Conservation (phyloP, 2,888 invertebrate genomes). For the Drosophila limbata region DNA sequence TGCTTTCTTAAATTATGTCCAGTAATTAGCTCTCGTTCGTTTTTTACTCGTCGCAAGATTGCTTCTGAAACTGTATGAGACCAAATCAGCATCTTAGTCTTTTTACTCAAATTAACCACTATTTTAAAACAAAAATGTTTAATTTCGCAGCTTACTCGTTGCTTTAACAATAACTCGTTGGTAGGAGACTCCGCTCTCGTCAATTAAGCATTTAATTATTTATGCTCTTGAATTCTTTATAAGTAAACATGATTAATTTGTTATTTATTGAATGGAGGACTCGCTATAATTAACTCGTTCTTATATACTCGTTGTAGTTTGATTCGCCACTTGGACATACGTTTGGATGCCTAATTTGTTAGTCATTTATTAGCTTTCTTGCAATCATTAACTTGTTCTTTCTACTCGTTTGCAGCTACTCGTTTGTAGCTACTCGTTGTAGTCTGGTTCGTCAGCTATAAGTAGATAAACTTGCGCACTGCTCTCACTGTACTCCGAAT, state of each 20-base stretch:
- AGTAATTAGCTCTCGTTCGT: no score
- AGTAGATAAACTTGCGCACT: background rate
- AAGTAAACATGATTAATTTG: background rate
- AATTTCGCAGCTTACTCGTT: background rate
- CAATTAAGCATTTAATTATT: background rate
- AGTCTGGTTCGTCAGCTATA: background rate
- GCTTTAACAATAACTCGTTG: background rate
- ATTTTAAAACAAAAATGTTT: no score
- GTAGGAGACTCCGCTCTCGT: background rate
- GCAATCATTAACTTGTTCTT: background rate
- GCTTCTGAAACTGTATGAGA: no score
- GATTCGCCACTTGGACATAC: no score
- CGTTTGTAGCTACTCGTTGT: background rate
- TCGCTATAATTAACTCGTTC: no score
- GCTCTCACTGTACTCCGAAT: background rate
- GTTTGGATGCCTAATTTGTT: no score
- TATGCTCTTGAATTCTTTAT: background rate
- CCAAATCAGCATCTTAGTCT: no score
- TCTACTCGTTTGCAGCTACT: background rate
- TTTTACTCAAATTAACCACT: no score
- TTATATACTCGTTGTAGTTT: background rate
- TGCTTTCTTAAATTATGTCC: no score
- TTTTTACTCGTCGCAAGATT: no score
- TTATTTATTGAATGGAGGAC: background rate
- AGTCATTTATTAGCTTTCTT: no score